phyloP scores from a whole-genome alignment of 2,113 vertebrate species.

The Nerophis lumbriciformis region DNA sequence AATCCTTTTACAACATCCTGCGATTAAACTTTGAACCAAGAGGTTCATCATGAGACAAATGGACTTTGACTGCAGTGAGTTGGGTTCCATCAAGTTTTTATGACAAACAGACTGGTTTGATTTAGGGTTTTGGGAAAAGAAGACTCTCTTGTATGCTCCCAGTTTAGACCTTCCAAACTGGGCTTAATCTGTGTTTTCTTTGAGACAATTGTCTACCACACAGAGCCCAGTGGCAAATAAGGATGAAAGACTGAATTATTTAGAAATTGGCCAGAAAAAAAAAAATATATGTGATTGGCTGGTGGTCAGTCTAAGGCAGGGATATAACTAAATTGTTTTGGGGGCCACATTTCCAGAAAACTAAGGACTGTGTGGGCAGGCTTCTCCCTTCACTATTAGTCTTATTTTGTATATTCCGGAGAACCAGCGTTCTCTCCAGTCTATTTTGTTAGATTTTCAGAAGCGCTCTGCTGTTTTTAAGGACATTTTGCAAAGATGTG shows the following conservation, averaged over 20 bases:
- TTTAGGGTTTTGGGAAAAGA: conserved; percentile 51
- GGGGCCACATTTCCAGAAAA: no score
- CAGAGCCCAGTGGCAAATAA: conserved; percentile 56
- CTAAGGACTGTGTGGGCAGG: no score
- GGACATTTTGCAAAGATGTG: no score
- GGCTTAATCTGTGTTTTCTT: conserved; percentile 68
- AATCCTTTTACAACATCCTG: conserved; percentile 69
- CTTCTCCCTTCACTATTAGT: no score
- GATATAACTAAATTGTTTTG: no score
- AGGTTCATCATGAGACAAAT: conserved; percentile 67
- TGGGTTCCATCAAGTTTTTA: conserved; percentile 52
- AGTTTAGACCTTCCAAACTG: conserved; percentile 59
- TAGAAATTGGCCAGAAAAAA: conserved; percentile 16
- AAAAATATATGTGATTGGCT: conserved; percentile 29
- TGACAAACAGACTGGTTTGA: conserved; percentile 49
- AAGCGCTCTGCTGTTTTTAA: no score
- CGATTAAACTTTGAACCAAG: conserved; percentile 63
- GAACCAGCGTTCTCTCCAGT: no score
- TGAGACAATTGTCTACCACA: conserved; percentile 61
- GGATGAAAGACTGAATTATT: background rate
- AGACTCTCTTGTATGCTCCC: conserved; percentile 61
- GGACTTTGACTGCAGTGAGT: conserved; percentile 53
- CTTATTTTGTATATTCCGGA: no score
- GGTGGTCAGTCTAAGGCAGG: conserved; percentile 32
- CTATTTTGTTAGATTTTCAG: no score